phyloP scores from a whole-genome alignment of 2,797 vertebrate species.

The Emys orbicularis region DNA sequence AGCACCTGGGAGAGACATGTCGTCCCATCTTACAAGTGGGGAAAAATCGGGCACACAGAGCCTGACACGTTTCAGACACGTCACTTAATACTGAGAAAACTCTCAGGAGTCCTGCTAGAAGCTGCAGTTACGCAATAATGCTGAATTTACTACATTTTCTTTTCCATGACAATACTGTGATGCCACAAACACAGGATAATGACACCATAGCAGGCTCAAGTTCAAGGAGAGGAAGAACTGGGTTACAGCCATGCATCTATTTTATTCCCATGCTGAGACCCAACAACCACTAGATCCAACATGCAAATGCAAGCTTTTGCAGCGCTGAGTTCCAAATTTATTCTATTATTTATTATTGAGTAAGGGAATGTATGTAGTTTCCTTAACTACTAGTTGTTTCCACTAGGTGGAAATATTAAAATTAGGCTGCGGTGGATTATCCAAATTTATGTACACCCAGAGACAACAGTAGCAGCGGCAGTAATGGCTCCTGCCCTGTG shows the following conservation, averaged over 20 bases:
- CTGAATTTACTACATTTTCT: not conserved
- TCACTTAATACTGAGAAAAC: not conserved
- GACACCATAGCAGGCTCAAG: not conserved
- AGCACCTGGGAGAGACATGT: not conserved
- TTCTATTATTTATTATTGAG: no score
- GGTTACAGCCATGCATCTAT: not conserved
- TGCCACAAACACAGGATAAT: not conserved
- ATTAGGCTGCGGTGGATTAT: no score
- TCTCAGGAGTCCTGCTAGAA: not conserved
- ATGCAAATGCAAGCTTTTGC: not conserved
- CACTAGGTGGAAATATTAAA: no score
- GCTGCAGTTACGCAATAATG: not conserved
- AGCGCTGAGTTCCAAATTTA: not conserved
- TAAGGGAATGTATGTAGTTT: no score
- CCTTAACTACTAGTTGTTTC: no score
- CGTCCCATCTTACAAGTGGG: not conserved
- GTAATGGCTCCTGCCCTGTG: not conserved
- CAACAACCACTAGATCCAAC: not conserved
- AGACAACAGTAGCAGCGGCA: not conserved
- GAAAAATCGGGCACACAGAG: not conserved
- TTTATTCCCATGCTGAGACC: not conserved
- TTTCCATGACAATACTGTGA: not conserved
- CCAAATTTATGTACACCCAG: not conserved
- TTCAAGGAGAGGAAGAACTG: not conserved
- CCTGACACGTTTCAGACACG: not conserved